Base-by-base conservation (phyloP, 2,797 vertebrate species). In the Eulemur mongoz region DNA sequence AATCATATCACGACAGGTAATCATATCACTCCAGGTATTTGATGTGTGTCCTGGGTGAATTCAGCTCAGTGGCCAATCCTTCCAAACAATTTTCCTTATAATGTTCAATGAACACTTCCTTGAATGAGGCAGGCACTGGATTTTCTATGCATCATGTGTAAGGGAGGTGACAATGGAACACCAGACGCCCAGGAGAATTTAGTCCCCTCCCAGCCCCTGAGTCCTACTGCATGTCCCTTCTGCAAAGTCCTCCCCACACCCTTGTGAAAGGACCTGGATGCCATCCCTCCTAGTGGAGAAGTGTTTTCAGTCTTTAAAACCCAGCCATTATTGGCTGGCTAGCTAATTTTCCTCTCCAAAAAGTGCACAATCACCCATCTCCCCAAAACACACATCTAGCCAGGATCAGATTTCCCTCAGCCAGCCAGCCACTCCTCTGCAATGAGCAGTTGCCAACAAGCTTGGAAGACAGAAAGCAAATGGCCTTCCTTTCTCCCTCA, bases 221-320 rank as follows among this genome's bases (percentile, higher is more conserved):
- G 20, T 75, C 67, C 63, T 67, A 20, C n/a, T 67, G 12, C 13
- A 32, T 17, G 11, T 50, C 23, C 54, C 57, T 89, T 59, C 52
- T 35, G 57, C 25, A 75, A 43, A 59, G 18, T 54, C 43, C 78
- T 93, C 65, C 30, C 35, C 5, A 5, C 14, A 25, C 17, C 9
- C 22, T 65, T 93, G 35, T 52, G 59, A 30, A 70, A 43, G 50
- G 52, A 75, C 5, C 70, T 32, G 78, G 65, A 35, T 57, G 78
- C 43, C 27, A 38, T 30, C 0, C 17, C 27, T 96, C 22, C 40
- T 54, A 25, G 27, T 61, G 0, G 3, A 54, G 32, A 91, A 22
- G 14, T 54, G 88, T 85, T 95, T 95, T 84, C 89, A 54, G 80
- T 75, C 88, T 89, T 81, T 59, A 54, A 88, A 95, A 88, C 83